These are phyloP conservation scores for Rhinophrynus dorsalis DNA, from an alignment of 2,797 vertebrate species.

Conservation along the genomic window DNA sequence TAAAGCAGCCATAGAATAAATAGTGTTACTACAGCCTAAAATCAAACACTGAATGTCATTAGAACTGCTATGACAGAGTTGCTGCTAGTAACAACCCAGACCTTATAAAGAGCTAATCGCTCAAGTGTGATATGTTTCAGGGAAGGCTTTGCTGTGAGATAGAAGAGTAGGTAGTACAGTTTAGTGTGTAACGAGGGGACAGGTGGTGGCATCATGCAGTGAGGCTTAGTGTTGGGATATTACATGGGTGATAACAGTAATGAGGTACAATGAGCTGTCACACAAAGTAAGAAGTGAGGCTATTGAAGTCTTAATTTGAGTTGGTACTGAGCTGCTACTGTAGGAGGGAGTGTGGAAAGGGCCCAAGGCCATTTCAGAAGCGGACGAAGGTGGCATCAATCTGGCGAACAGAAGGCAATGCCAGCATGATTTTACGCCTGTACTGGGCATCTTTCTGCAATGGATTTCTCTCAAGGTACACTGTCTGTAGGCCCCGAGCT, in stretches of 20 bases:
- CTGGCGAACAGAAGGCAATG: slow-evolving; percentile 90
- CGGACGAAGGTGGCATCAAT: slow-evolving; percentile 96
- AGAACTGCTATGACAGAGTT: too few relatives aligned
- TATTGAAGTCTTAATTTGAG: not conserved
- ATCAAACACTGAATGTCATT: too few relatives aligned
- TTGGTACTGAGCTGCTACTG: slow-evolving; percentile 26
- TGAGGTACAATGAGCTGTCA: not conserved
- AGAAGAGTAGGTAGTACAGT: too few relatives aligned
- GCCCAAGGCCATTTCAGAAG: slow-evolving; percentile 74
- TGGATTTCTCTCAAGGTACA: slow-evolving; percentile 94
- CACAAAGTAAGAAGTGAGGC: not conserved
- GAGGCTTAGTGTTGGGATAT: not conserved
- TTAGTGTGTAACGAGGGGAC: too few relatives aligned
- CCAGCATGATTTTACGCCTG: slow-evolving; percentile 95
- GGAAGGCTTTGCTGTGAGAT: too few relatives aligned
- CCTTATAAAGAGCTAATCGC: too few relatives aligned
- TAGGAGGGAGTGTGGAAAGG: not conserved
- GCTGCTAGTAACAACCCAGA: too few relatives aligned
- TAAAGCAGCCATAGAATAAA: too few relatives aligned
- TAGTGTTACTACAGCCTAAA: too few relatives aligned
- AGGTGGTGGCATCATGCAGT: slow-evolving; percentile 13
- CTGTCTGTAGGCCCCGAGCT: slow-evolving; percentile 87
- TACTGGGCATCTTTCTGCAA: slow-evolving; percentile 97
- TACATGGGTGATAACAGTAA: not conserved
- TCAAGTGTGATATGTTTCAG: too few relatives aligned